A percentile compares a stretch with the other conserved stretches of the same genome.
Evolutionary conservation across 2,797 vertebrate species (phyloP).

Genomic region (Chlorospingus flavigularis): DNA sequence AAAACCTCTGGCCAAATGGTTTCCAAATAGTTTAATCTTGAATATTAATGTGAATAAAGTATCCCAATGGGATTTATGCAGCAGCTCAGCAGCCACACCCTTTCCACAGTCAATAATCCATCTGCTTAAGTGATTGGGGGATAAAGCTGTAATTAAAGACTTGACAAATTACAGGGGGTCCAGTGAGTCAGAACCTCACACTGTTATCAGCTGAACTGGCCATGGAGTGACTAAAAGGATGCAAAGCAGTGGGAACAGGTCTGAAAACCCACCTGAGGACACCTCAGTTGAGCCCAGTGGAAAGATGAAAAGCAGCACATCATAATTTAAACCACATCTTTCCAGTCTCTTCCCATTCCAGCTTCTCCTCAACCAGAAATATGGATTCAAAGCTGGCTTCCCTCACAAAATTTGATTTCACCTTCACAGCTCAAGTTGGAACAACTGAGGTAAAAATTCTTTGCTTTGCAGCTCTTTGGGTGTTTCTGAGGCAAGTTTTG

Average conservation of each 20-base stretch:
- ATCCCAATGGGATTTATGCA: background rate
- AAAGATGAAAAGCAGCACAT: background rate
- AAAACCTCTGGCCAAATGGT: background rate
- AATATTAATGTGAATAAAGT: background rate
- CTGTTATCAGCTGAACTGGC: background rate
- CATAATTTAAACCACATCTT: background rate
- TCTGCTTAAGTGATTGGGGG: background rate
- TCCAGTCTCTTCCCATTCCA: background rate
- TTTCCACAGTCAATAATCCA: background rate
- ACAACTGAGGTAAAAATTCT: background rate
- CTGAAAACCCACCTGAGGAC: background rate
- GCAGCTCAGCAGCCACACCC: background rate
- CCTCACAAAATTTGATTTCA: rapidly evolving
- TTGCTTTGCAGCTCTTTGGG: background rate
- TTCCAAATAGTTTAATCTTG: background rate
- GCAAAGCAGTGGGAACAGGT: background rate
- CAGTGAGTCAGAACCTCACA: background rate
- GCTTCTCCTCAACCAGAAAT: background rate
- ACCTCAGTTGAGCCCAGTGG: background rate
- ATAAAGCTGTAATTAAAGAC: background rate
- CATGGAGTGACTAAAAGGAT: rapidly evolving
- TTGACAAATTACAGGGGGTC: background rate
- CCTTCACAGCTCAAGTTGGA: background rate
- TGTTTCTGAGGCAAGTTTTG: background rate
- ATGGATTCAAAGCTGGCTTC: background rate